Conservation (phyloP, 2,797 vertebrate species). For the Heliangelus exortis region DNA sequence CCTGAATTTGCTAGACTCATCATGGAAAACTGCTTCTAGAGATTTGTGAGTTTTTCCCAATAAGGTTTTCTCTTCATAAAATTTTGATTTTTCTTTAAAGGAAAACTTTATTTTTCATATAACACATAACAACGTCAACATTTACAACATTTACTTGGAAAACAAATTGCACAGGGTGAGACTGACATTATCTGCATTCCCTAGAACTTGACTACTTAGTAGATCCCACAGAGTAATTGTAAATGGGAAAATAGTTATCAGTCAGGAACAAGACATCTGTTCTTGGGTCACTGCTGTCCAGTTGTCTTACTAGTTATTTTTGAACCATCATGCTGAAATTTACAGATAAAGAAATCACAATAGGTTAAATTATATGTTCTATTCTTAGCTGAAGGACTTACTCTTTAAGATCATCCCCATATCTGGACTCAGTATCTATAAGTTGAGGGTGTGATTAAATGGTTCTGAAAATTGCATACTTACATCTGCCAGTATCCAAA, state of each 20-base stretch:
- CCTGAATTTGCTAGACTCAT: background rate
- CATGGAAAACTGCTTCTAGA: background rate
- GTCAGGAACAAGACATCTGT: background rate
- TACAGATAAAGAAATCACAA: background rate
- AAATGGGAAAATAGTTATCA: background rate
- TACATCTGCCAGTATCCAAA: background rate
- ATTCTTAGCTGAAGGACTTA: background rate
- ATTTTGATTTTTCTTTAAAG: background rate
- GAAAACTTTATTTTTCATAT: background rate
- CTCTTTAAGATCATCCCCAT: background rate
- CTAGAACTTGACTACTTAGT: background rate
- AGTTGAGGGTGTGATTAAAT: background rate
- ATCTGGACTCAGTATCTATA: background rate
- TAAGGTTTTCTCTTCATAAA: background rate
- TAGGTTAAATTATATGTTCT: background rate
- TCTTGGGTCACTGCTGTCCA: background rate
- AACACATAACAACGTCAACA: background rate
- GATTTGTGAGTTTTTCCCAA: background rate
- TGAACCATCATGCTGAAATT: background rate
- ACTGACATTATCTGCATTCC: background rate
- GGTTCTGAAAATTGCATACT: background rate
- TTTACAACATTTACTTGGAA: background rate
- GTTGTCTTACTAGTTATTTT: background rate
- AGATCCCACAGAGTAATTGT: background rate
- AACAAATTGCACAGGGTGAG: background rate